Evolutionary conservation across 2,888 invertebrate species (phyloP), one percentile per base, ranked within the genome.

Genomic region (Formica aserva): DNA sequence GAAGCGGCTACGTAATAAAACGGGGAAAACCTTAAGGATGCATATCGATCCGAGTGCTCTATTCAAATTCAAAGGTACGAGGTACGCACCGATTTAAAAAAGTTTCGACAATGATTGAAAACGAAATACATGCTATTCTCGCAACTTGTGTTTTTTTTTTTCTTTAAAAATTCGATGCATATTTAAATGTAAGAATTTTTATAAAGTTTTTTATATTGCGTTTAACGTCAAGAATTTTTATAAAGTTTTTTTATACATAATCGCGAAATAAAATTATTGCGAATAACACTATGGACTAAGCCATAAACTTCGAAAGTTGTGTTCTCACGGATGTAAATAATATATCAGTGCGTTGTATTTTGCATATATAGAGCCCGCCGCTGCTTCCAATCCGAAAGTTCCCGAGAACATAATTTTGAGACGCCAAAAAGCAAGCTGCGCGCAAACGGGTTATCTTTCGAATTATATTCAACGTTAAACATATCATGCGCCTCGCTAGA

Each of bases 391-490:
- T 89, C 78, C 83, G 82, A 85, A 88, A 88, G 80, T 78, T 83
- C 65, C 71, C 66, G 13, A 45, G 82, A 78, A 86, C 77, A 86
- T 88, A 87, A 89, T 89, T 88, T 83, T 32, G 55, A 22, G 32
- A 22, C 26, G 78, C 66, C 77, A 82, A 83, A 84, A 71, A 84
- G 66, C 78, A 66, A 78, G 52, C 52, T 67, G 15, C 41, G 32
- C 77, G 48, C 55, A 45, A 48, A 67, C 60, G 69, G 83, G 83
- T 83, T 83, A 83, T 83, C 83, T 78, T 85, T 87, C 87, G 85
- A 90, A 91, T 90, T 90, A 88, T 81, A 90, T 89, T 89, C 85
- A 90, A 86, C 86, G 91, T 88, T 88, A 86, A 90, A 90, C 87
- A 88, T 88, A 90, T 91, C 89, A 87, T 86, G 80, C 85, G 74